Percentiles rank a stretch among this genome's conserved stretches.
Conservation (phyloP, 2,113 vertebrate species). For the Gymnorhina tibicen region DNA sequence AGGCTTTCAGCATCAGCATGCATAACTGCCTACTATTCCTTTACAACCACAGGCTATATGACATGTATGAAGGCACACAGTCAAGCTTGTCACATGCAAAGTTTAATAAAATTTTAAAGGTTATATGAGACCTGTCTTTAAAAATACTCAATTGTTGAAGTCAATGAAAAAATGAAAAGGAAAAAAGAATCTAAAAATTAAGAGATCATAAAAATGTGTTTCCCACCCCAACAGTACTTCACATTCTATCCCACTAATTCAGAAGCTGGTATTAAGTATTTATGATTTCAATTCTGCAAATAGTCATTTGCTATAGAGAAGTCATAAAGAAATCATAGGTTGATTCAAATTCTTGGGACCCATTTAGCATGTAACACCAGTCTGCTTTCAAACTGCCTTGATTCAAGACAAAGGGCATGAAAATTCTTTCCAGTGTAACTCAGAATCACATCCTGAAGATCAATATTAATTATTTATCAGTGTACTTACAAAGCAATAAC, state of each 20-base stretch:
- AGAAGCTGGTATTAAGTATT: not conserved
- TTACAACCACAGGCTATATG: not conserved
- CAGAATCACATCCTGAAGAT: not conserved
- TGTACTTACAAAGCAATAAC: constrained; percentile 93
- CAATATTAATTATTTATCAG: not conserved
- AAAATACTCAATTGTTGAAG: not conserved
- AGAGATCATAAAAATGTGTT: not conserved
- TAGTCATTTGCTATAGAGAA: not conserved
- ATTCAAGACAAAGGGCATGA: not conserved
- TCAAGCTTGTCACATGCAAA: not conserved
- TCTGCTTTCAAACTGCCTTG: not conserved
- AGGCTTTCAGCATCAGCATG: not conserved
- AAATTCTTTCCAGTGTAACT: not conserved
- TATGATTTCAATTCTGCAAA: not conserved
- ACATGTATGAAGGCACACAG: not conserved
- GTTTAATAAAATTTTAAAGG: not conserved
- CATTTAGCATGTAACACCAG: not conserved
- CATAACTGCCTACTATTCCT: not conserved
- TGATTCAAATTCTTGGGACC: not conserved
- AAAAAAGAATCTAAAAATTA: not conserved
- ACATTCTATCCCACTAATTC: not conserved
- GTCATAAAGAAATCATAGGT: not conserved
- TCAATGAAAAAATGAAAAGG: not conserved
- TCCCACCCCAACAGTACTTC: not conserved
- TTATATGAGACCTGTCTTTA: not conserved